These are phyloP conservation scores for Metallyticus violacea DNA, from an alignment of 2,888 invertebrate genomes.

Conservation along the genomic window DNA sequence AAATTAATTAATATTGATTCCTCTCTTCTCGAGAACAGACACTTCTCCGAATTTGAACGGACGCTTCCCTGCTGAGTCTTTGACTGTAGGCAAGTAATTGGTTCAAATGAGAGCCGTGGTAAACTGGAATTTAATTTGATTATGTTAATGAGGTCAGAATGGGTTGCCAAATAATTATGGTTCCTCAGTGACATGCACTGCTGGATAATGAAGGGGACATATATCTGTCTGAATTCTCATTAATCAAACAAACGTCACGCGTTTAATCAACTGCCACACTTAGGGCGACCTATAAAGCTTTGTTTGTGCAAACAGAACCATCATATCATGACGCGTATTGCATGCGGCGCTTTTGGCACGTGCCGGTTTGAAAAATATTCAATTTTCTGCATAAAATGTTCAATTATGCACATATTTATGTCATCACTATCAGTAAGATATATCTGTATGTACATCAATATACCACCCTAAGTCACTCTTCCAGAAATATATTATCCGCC, in stretches of 20 bases:
- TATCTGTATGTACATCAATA: too few relatives aligned
- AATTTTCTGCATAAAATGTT: too few relatives aligned
- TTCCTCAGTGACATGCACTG: not conserved
- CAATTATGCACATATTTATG: too few relatives aligned
- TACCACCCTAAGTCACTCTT: too few relatives aligned
- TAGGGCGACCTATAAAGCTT: not conserved
- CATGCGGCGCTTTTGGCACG: not conserved
- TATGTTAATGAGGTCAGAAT: not conserved
- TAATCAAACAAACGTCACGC: not conserved
- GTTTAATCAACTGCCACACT: not conserved
- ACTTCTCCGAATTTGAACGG: not conserved
- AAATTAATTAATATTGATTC: not conserved
- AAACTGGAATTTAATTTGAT: not conserved
- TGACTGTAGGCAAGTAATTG: not conserved
- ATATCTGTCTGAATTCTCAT: not conserved
- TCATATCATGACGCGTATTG: not conserved
- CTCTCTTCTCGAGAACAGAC: not conserved
- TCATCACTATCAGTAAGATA: too few relatives aligned
- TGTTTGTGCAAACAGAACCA: not conserved
- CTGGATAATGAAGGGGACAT: not conserved
- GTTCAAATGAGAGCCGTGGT: not conserved
- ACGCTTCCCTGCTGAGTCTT: not conserved
- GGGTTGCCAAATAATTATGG: not conserved
- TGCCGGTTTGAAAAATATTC: not conserved
- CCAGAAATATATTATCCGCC: too few relatives aligned